Evolutionary conservation across 1,140 invertebrate species (phyloP).

Genomic region (Druon quercuslanigerum): DNA sequence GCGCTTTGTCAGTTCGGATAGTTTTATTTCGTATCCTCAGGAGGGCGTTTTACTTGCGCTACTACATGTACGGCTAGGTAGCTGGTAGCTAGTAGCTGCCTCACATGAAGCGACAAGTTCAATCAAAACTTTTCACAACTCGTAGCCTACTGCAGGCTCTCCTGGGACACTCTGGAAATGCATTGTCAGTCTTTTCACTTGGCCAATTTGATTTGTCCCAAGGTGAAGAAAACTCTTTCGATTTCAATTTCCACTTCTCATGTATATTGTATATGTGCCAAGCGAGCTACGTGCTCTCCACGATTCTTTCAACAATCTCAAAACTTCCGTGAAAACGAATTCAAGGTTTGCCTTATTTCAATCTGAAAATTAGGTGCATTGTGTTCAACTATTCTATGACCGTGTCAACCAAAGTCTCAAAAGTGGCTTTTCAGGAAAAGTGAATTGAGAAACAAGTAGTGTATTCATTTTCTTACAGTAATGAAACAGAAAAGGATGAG

Average conservation of each 20-base stretch:
- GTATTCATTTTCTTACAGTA: too few relatives aligned
- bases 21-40: slow-evolving; percentile 21
- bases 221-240: slow-evolving; percentile 27
- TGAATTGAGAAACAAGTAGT: too few relatives aligned
- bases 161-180: background rate
- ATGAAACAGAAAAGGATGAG: too few relatives aligned
- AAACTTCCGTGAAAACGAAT: background rate
- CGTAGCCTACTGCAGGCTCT: slow-evolving; percentile 1
- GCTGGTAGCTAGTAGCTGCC: background rate
- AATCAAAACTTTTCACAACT: slow-evolving; percentile 28
- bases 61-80: background rate
- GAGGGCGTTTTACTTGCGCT: slow-evolving; percentile 9
- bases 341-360: slow-evolving; percentile 5
- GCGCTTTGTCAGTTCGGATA: slow-evolving; percentile 21
- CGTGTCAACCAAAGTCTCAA: too few relatives aligned
- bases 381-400: too few relatives aligned
- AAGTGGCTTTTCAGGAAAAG: too few relatives aligned
- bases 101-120: background rate
- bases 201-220: slow-evolving; percentile 21
- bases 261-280: background rate
- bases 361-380: too few relatives aligned
- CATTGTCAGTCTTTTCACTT: slow-evolving; percentile 19
- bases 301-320: background rate
- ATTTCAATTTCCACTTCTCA: background rate
- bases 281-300: background rate